Conservation (phyloP, 2,888 invertebrate genomes). For the Ganaspis brasiliensis region DNA sequence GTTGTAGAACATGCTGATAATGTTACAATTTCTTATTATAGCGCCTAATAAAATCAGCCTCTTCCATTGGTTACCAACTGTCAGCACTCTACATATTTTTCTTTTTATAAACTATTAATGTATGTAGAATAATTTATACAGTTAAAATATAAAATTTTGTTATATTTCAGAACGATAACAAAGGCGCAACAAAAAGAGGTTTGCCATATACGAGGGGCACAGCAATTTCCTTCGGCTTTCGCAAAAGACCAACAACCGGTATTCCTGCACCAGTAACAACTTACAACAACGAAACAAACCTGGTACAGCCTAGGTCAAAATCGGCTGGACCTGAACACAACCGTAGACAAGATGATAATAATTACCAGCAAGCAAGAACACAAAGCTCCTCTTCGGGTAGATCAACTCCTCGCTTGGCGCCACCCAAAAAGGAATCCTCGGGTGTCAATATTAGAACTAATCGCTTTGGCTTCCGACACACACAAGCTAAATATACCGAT, state of each 20-base stretch:
- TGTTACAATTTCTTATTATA: too few species aligned
- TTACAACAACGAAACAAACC: constrained; percentile 64
- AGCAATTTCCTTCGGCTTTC: constrained; percentile 92
- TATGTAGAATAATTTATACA: background rate
- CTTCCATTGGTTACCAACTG: too few species aligned
- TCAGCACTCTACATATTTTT: too few species aligned
- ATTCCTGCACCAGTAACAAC: constrained; percentile 77
- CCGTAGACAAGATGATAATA: constrained; percentile 80
- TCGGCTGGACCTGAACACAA: constrained; percentile 80
- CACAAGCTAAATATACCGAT: constrained; percentile 85
- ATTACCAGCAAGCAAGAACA: constrained; percentile 73
- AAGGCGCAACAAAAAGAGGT: constrained; percentile 83
- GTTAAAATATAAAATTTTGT: background rate
- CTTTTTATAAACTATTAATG: too few species aligned
- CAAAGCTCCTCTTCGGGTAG: constrained; percentile 82
- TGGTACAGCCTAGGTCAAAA: constrained; percentile 80
- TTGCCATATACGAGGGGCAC: constrained; percentile 86
- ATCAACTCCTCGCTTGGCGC: constrained; percentile 85
- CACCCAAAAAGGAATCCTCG: constrained; percentile 86
- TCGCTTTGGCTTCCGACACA: constrained; percentile 90
- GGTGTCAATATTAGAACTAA: constrained; percentile 84
- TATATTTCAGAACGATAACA: constrained; percentile 84
- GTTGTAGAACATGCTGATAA: too few species aligned
- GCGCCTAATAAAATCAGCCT: too few species aligned
- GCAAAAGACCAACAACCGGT: constrained; percentile 84